A percentile compares a stretch with the other conserved stretches of the same genome.
These are phyloP conservation scores for Heliconius aoede DNA, from an alignment of 2,888 invertebrate genomes.

Conservation along the genomic window DNA sequence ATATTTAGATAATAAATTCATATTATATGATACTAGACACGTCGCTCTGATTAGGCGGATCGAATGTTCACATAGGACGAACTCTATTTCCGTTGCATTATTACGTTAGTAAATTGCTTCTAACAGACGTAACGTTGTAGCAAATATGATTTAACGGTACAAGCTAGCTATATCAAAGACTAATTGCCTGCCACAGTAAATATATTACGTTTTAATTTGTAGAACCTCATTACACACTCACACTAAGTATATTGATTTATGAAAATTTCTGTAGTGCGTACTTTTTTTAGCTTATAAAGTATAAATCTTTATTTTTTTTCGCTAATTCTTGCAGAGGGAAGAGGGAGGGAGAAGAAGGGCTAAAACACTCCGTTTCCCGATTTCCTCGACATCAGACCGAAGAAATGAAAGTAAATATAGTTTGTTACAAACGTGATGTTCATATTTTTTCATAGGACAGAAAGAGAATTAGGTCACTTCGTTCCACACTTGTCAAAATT, in stretches of 20 bases:
- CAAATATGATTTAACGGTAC: conserved; percentile 73
- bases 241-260: too few species aligned
- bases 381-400: too few species aligned
- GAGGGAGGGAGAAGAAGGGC: too few species aligned
- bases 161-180: conserved; percentile 68
- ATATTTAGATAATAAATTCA: conserved; percentile 2
- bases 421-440: too few species aligned
- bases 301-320: too few species aligned
- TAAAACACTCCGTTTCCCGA: too few species aligned
- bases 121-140: conserved; percentile 64
- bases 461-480: too few species aligned
- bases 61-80: conserved; percentile 61
- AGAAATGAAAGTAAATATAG: too few species aligned
- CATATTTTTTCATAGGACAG: too few species aligned
- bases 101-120: conserved; percentile 66
- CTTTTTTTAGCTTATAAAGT: too few species aligned
- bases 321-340: too few species aligned
- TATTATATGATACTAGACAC: conserved; percentile 35
- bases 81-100: conserved; percentile 68
- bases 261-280: background rate
- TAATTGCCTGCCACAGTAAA: conserved; percentile 65
- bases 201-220: conserved; percentile 44
- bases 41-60: conserved; percentile 50
- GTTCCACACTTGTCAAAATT: too few species aligned
- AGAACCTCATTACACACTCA: background rate